Percentiles rank a stretch among this genome's conserved stretches.
phyloP scores from a whole-genome alignment of 2,888 invertebrate species.

The Argyresthia albistria region DNA sequence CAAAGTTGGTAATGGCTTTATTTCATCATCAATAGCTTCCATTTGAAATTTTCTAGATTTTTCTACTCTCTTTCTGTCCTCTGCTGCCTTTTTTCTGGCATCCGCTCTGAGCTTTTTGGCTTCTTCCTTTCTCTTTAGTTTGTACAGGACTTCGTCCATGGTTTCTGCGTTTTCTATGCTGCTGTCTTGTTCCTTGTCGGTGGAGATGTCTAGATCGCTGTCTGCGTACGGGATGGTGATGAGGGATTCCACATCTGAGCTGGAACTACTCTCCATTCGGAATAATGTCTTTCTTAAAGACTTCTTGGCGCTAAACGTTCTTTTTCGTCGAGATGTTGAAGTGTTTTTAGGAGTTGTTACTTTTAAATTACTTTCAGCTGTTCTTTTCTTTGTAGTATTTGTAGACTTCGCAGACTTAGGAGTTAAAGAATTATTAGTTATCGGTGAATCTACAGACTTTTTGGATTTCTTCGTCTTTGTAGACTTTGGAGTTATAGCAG shows the following conservation, averaged over 20 bases:
- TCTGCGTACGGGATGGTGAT: not conserved
- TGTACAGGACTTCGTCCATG: constrained; percentile 16
- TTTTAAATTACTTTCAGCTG: no score
- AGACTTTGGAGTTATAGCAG: no score
- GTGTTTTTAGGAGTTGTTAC: no score
- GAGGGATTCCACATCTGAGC: not conserved
- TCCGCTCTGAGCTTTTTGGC: not conserved
- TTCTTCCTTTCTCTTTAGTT: constrained; percentile 4
- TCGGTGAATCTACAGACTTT: no score
- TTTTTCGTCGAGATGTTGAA: not conserved
- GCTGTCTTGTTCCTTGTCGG: constrained; percentile 11
- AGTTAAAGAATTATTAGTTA: no score
- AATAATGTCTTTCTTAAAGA: not conserved
- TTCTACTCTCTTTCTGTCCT: not conserved
- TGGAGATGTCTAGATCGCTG: constrained; percentile 9
- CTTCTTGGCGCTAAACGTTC: constrained; percentile 6
- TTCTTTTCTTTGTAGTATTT: no score
- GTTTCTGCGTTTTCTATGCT: constrained; percentile 24
- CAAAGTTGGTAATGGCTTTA: not conserved
- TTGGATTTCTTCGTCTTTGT: no score
- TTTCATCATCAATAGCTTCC: not conserved
- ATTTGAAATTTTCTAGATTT: not conserved
- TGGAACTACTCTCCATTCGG: not conserved
- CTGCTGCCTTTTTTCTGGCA: not conserved
- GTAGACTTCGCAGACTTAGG: no score